Conservation (phyloP, 2,797 vertebrate species). For the Anomalospiza imberbis region DNA sequence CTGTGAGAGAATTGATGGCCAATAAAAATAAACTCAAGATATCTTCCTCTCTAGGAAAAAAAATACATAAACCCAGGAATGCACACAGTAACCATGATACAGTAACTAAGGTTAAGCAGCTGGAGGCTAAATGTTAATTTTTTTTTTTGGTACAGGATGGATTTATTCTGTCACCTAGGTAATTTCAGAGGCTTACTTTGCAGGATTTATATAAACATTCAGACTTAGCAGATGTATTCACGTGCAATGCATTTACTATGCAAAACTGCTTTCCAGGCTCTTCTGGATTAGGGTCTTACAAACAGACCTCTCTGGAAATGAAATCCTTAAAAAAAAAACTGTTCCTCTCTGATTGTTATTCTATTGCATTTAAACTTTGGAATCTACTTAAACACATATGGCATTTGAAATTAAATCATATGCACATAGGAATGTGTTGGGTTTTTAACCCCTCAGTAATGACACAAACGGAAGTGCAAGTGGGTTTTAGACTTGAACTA, state of each 20-base stretch:
- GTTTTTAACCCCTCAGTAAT: not conserved
- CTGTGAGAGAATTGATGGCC: slow-evolving; percentile 20
- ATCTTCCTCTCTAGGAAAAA: slow-evolving; percentile 1
- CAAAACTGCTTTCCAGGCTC: slow-evolving; percentile 7
- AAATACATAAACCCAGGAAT: slow-evolving; percentile 3
- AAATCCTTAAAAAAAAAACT: not conserved
- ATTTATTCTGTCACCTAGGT: slow-evolving; percentile 17
- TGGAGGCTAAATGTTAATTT: not conserved
- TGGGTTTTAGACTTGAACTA: not conserved
- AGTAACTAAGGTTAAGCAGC: slow-evolving; percentile 32
- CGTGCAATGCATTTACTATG: not conserved
- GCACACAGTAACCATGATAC: not conserved
- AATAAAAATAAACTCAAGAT: slow-evolving; percentile 35
- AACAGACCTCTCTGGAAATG: slow-evolving; percentile 8
- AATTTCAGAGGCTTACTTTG: slow-evolving; percentile 9
- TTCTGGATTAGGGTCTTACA: slow-evolving; percentile 36
- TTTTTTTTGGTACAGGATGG: not conserved
- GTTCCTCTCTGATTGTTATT: not conserved
- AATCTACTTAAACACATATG: slow-evolving; percentile 12
- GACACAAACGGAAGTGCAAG: not conserved
- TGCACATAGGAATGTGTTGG: not conserved
- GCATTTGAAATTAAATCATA: not conserved
- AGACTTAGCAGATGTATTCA: slow-evolving; percentile 43
- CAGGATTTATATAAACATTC: slow-evolving; percentile 33
- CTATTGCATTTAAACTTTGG: not conserved